Conservation (phyloP, 2,888 invertebrate genomes). For the Ectemnius cavifrons region DNA sequence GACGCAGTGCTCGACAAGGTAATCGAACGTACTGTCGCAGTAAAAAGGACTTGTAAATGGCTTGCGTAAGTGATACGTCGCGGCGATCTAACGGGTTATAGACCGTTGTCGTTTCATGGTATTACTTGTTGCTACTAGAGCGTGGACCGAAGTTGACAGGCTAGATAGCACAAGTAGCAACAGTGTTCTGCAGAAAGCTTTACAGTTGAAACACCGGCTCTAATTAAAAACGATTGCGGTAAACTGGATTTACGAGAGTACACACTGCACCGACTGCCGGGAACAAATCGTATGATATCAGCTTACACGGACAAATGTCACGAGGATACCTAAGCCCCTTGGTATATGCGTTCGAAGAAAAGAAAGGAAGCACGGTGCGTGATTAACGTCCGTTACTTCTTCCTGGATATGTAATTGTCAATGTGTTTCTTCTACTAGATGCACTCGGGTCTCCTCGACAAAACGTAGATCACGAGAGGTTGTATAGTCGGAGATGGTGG, state of each 20-base stretch:
- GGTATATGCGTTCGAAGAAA: constrained; percentile 12
- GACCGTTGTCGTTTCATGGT: constrained; percentile 36
- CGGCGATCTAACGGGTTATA: constrained; percentile 19
- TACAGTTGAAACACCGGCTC: neutral
- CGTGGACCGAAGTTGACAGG: neutral
- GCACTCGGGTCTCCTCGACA: neutral
- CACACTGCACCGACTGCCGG: neutral
- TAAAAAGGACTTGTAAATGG: neutral
- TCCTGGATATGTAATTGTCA: constrained; percentile 7
- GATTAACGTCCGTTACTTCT: constrained; percentile 18
- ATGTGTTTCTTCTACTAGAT: neutral
- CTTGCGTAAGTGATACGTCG: constrained; percentile 24
- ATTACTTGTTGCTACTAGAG: constrained; percentile 16
- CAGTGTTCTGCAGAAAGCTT: neutral
- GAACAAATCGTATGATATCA: neutral
- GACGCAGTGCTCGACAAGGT: neutral
- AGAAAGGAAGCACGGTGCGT: constrained; percentile 29
- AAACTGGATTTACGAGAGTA: neutral
- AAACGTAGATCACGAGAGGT: constrained; percentile 5
- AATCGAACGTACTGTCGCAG: constrained; percentile 4
- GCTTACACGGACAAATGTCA: constrained; percentile 2
- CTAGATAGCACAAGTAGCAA: no score
- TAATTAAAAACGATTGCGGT: neutral
- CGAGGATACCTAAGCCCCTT: neutral
- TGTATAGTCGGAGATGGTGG: neutral